These are phyloP conservation scores for Rhinoraja longicauda DNA, from an alignment of 2,797 vertebrate genomes.

Conservation along the genomic window DNA sequence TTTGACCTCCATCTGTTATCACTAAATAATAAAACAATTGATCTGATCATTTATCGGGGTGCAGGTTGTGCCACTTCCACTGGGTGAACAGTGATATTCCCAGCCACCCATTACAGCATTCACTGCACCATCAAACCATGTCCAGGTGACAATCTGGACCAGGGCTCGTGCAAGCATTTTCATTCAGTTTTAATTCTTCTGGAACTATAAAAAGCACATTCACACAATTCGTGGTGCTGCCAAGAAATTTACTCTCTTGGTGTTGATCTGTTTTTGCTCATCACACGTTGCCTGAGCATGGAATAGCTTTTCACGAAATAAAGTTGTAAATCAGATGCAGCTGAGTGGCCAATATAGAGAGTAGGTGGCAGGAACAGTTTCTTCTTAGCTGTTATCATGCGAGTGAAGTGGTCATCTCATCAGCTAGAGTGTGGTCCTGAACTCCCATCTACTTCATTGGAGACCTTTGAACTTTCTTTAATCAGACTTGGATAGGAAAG, in stretches of 20 bases:
- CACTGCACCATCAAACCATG: neutral
- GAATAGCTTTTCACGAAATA: neutral
- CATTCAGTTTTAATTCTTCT: neutral
- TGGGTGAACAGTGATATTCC: neutral
- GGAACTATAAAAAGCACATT: no score
- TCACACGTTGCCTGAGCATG: neutral
- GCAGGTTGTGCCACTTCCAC: neutral
- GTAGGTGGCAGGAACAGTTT: no score
- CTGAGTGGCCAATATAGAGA: neutral
- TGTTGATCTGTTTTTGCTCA: neutral
- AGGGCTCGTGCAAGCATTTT: neutral
- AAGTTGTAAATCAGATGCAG: neutral
- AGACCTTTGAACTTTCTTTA: no score
- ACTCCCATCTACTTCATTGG: no score
- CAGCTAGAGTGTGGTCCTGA: no score
- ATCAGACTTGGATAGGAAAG: no score
- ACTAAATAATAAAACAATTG: neutral
- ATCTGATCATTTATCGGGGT: neutral
- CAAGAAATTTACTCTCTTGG: neutral
- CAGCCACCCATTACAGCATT: neutral
- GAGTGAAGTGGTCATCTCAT: no score
- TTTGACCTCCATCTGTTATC: neutral
- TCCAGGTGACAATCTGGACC: neutral
- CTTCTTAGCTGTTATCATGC: no score
- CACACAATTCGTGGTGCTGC: neutral